These are phyloP conservation scores for Brachirus orientalis DNA, from an alignment of 2,113 vertebrate genomes.

Conservation along the genomic window DNA sequence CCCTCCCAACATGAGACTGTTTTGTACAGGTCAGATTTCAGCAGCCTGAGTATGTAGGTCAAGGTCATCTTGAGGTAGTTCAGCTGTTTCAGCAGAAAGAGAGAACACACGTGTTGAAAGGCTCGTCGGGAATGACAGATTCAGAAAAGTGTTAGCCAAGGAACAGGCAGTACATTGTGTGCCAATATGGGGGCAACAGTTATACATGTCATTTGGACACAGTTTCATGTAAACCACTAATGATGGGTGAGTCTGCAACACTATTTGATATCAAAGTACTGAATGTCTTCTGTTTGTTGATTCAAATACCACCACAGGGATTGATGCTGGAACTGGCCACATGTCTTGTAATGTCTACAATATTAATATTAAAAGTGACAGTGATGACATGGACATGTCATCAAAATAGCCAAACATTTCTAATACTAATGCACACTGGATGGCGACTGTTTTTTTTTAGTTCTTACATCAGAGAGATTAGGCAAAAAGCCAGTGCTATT, in stretches of 20 bases:
- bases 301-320: conserved; percentile 5
- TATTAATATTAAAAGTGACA: conserved; percentile 22
- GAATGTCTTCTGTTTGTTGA: conserved; percentile 26
- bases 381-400: conserved; percentile 23
- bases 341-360: neutral
- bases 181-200: conserved; percentile 5
- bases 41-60: conserved; percentile 10
- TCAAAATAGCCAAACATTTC: conserved; percentile 18
- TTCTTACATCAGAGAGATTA: conserved; percentile 4
- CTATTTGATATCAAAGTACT: conserved; percentile 23
- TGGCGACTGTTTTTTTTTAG: conserved; percentile 10
- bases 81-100: conserved; percentile 50
- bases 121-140: conserved; percentile 20
- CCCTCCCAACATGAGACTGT: neutral
- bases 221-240: conserved; percentile 56
- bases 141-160: conserved; percentile 30
- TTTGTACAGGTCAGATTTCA: conserved; percentile 21
- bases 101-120: neutral
- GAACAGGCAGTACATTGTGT: neutral
- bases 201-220: conserved; percentile 15
- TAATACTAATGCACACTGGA: conserved; percentile 17
- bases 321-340: neutral
- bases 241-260: conserved; percentile 32
- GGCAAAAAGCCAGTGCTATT: conserved; percentile 2
- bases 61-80: conserved; percentile 24